Conservation (phyloP, 2,888 invertebrate genomes). For the Stenodema calcarata region DNA sequence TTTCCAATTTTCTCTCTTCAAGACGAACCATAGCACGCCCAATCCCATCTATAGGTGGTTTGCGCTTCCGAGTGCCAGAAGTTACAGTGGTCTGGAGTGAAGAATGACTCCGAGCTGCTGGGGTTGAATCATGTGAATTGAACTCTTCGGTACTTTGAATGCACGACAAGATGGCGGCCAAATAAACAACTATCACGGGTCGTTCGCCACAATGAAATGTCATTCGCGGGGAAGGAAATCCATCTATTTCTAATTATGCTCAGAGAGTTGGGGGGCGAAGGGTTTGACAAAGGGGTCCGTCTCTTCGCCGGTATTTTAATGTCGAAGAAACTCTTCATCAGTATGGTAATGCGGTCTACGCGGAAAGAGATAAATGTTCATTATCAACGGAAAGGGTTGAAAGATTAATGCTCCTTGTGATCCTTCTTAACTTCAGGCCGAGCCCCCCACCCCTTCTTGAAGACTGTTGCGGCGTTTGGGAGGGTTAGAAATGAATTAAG, state of each 20-base stretch:
- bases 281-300: slow-evolving; percentile 4
- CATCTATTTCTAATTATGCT: slow-evolving; percentile 29
- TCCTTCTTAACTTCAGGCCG: neutral
- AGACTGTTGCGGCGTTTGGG: neutral
- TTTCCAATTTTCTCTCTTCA: neutral
- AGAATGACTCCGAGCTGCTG: neutral
- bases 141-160: neutral
- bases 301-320: slow-evolving; percentile 22
- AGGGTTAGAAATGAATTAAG: neutral
- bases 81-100: neutral
- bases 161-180: too few species aligned
- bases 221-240: neutral
- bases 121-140: neutral
- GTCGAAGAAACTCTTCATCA: slow-evolving; percentile 45
- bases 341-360: slow-evolving; percentile 45
- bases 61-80: neutral
- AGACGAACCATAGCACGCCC: neutral
- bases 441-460: neutral
- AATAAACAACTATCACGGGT: neutral
- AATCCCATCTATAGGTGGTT: neutral
- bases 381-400: slow-evolving; percentile 43
- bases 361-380: slow-evolving; percentile 43
- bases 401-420: slow-evolving; percentile 31
- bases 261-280: neutral
- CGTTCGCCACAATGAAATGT: neutral